phyloP scores from a whole-genome alignment of 2,888 invertebrate genomes.

The Trichogramma dendrolimi region DNA sequence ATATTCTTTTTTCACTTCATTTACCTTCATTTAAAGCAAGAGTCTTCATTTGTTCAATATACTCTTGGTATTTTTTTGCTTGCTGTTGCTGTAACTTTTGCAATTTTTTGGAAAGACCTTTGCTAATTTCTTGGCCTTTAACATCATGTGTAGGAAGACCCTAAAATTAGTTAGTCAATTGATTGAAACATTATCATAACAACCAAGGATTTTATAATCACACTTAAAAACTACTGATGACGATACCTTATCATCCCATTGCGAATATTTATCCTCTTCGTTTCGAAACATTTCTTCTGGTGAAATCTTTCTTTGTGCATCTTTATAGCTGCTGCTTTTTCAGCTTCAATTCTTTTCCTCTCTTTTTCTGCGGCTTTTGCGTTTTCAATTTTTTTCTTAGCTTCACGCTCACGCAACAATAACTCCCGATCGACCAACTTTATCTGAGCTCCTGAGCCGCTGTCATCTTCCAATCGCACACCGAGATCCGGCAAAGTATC shows the following conservation, averaged over 20 bases:
- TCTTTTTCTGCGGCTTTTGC: conserved; percentile 70
- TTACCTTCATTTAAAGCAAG: conserved; percentile 26
- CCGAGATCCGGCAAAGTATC: conserved; percentile 83
- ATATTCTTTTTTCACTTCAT: background rate
- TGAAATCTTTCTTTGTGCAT: conserved; percentile 76
- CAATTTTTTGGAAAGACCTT: conserved; percentile 84
- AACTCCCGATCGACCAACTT: conserved; percentile 86
- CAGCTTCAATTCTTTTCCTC: conserved; percentile 70
- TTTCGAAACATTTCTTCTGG: conserved; percentile 80
- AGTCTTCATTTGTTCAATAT: conserved; percentile 46
- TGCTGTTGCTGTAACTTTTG: conserved; percentile 84
- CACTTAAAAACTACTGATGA: background rate
- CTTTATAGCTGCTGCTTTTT: conserved; percentile 71
- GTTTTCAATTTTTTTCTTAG: conserved; percentile 70
- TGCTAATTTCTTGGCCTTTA: conserved; percentile 87
- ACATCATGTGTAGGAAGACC: conserved; percentile 90
- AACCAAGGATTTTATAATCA: conserved; percentile 15
- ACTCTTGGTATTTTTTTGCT: conserved; percentile 84
- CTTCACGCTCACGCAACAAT: conserved; percentile 73
- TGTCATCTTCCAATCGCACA: conserved; percentile 88
- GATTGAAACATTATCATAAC: conserved; percentile 6
- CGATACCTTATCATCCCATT: conserved; percentile 83
- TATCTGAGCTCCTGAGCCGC: conserved; percentile 63
- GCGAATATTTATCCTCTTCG: conserved; percentile 86
- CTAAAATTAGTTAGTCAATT: conserved; percentile 51